Evolutionary conservation across 1,140 invertebrate species (phyloP).

Genomic region (Melanaphis sacchari): DNA sequence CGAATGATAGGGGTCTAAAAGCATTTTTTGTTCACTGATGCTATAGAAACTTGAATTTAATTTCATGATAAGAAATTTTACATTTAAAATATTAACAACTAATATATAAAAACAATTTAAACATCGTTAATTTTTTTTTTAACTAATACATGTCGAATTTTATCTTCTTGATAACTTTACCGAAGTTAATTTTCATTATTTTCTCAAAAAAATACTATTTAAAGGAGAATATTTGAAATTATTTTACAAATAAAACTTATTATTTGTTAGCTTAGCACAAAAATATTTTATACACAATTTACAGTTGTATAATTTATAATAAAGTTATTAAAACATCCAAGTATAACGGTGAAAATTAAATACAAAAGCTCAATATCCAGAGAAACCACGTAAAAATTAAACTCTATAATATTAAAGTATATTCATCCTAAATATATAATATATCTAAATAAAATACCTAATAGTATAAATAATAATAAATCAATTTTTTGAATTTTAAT

Average conservation of each 20-base stretch:
- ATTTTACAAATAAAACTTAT: background rate
- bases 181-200: background rate
- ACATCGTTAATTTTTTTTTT: background rate
- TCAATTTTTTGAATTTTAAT: no score
- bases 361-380: background rate
- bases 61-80: background rate
- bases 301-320: background rate
- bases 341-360: background rate
- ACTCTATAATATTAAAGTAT: background rate
- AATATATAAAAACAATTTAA: background rate
- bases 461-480: no score
- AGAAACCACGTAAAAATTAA: background rate
- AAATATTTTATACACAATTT: background rate
- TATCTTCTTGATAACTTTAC: background rate
- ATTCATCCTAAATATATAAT: no score
- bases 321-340: background rate
- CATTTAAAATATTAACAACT: background rate
- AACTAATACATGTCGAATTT: background rate
- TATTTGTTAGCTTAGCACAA: no score
- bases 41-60: background rate
- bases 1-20: background rate
- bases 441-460: no score
- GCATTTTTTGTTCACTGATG: slow-evolving; percentile 18
- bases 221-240: background rate
- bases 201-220: background rate